Percentiles rank a stretch among this genome's conserved stretches.
These are phyloP conservation scores for Parazoanthus swiftii DNA, from an alignment of 92 coral and sea anemone genomes.

Conservation along the genomic window DNA sequence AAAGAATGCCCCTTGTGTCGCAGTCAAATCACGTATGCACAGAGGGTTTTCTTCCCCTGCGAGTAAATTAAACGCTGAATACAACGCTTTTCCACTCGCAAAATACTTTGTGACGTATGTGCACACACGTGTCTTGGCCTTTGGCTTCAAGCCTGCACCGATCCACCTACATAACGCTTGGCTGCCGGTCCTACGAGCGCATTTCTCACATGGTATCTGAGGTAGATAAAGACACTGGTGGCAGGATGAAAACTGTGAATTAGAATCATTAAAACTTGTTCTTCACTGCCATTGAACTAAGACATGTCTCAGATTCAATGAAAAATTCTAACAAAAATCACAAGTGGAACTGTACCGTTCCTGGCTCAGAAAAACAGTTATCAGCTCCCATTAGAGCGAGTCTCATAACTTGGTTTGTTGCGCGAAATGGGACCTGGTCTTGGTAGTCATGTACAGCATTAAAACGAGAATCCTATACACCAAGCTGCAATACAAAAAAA, in stretches of 20 bases:
- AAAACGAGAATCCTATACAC: too few species aligned
- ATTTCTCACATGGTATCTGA: background rate
- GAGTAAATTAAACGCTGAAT: conserved; percentile 44
- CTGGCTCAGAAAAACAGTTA: background rate
- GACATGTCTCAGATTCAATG: too few species aligned
- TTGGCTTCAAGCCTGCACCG: background rate
- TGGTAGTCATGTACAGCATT: background rate
- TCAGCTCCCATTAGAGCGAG: background rate
- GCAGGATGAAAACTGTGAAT: background rate
- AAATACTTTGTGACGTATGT: background rate
- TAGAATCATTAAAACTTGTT: too few species aligned
- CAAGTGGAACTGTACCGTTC: background rate
- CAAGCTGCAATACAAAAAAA: background rate
- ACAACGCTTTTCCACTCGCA: background rate
- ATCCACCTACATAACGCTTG: background rate
- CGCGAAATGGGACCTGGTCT: background rate
- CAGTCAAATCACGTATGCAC: conserved; percentile 96
- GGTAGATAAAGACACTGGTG: background rate
- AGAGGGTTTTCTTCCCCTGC: conserved; percentile 95
- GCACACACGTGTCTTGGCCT: background rate
- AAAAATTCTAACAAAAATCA: too few species aligned
- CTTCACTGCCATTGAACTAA: background rate
- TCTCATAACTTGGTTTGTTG: background rate
- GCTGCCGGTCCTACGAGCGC: background rate
- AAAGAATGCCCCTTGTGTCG: conserved; percentile 97